Conservation (phyloP, 2,113 vertebrate species). For the Talpa occidentalis region DNA sequence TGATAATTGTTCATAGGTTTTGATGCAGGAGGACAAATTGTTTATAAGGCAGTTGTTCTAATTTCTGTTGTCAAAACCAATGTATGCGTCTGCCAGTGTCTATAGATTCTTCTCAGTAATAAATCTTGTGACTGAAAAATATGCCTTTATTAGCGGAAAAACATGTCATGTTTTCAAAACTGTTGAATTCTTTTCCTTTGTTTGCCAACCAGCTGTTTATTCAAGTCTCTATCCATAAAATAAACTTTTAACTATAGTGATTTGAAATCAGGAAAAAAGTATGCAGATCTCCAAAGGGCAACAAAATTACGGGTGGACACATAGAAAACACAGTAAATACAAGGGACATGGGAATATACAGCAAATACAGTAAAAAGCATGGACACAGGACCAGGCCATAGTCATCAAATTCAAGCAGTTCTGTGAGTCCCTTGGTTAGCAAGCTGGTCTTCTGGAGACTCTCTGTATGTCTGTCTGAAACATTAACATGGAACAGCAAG, state of each 20-base stretch:
- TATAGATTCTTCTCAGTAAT: neutral
- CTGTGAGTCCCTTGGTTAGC: neutral
- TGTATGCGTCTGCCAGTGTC: neutral
- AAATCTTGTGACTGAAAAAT: neutral
- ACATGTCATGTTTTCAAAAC: neutral
- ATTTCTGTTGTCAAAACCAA: neutral
- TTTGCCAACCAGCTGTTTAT: neutral
- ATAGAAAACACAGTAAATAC: neutral
- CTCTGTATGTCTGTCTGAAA: neutral
- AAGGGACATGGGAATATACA: neutral
- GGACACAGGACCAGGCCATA: neutral
- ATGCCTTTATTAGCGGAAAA: neutral
- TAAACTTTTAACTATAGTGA: neutral
- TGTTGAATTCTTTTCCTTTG: neutral
- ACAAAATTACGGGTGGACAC: neutral
- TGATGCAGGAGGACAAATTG: neutral
- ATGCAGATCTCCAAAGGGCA: neutral
- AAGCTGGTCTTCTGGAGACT: neutral
- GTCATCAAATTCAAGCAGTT: neutral
- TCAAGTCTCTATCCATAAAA: neutral
- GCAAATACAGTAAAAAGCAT: neutral
- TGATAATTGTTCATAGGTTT: neutral
- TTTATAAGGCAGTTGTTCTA: slow-evolving; percentile 28
- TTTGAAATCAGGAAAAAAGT: slow-evolving; percentile 10
- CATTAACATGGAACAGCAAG: neutral